A percentile compares a stretch with the other conserved stretches of the same genome.
Evolutionary conservation across 2,113 vertebrate species (phyloP).

Genomic region (Rynchops niger): DNA sequence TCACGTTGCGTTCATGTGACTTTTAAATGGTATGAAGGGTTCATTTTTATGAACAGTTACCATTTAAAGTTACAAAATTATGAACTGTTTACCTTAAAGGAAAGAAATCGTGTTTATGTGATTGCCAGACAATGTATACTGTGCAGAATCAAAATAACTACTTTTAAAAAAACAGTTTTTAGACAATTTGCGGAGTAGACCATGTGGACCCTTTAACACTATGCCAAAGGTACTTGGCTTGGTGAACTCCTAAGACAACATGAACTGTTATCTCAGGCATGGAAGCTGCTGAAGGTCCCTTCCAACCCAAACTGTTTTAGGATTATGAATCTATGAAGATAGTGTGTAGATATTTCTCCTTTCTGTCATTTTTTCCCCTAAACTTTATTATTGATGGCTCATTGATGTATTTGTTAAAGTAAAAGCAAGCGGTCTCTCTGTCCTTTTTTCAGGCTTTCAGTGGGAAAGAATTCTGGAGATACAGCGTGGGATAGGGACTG

Average conservation of each 20-base stretch:
- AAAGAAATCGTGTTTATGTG: not conserved
- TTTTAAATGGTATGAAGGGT: accelerated
- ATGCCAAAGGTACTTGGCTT: accelerated
- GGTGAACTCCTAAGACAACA: not conserved
- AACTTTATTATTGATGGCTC: accelerated
- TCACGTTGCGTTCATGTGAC: accelerated
- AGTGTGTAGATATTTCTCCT: not conserved
- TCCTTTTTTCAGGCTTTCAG: not conserved
- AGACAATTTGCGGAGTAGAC: not conserved
- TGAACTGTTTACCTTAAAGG: not conserved
- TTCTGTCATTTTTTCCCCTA: not conserved
- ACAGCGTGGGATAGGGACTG: too few relatives aligned
- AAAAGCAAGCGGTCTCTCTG: not conserved
- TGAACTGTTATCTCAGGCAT: accelerated
- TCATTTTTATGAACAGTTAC: not conserved
- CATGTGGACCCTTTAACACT: accelerated
- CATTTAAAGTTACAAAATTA: not conserved
- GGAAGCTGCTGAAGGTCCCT: not conserved
- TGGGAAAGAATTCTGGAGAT: not conserved
- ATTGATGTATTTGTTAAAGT: accelerated
- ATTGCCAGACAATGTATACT: accelerated
- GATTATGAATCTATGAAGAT: too few relatives aligned
- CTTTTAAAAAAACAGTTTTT: not conserved
- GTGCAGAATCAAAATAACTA: not conserved
- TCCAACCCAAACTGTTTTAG: not conserved